Evolutionary conservation across 2,888 invertebrate genomes (phyloP).

Genomic region (Orthonychiurus folsomi): DNA sequence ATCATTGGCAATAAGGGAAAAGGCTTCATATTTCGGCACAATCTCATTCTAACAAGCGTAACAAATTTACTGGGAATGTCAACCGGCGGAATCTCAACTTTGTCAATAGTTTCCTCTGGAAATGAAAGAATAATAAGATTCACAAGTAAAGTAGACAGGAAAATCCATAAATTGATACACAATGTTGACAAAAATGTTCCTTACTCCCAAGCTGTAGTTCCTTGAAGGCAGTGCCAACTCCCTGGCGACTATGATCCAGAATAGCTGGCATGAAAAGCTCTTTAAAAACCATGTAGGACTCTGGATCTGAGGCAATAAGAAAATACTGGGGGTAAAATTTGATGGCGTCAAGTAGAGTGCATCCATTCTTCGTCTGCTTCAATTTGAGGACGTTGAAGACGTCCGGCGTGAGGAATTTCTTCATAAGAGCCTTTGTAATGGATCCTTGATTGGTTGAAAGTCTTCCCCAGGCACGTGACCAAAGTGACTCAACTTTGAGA

Average conservation of each 20-base stretch:
- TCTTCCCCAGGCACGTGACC: slow-evolving; percentile 30
- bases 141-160: no score
- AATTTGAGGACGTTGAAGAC: slow-evolving; percentile 65
- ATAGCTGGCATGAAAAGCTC: slow-evolving; percentile 75
- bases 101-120: slow-evolving; percentile 4
- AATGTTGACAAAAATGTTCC: no score
- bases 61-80: slow-evolving; percentile 34
- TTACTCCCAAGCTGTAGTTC: neutral
- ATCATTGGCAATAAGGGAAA: slow-evolving; percentile 31
- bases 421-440: slow-evolving; percentile 41
- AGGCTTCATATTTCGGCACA: slow-evolving; percentile 30
- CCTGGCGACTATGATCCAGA: slow-evolving; percentile 51
- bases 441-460: slow-evolving; percentile 41
- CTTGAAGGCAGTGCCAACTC: neutral
- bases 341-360: slow-evolving; percentile 77
- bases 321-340: slow-evolving; percentile 46
- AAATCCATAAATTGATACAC: no score
- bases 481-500: slow-evolving; percentile 27
- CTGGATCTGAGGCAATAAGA: slow-evolving; percentile 64
- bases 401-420: slow-evolving; percentile 63
- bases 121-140: neutral
- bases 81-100: slow-evolving; percentile 25
- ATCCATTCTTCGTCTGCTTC: slow-evolving; percentile 71
- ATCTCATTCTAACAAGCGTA: slow-evolving; percentile 25
- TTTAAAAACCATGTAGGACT: slow-evolving; percentile 71